These are phyloP conservation scores for Pseudochromis fuscus DNA, from an alignment of 2,797 vertebrate genomes.

Conservation along the genomic window DNA sequence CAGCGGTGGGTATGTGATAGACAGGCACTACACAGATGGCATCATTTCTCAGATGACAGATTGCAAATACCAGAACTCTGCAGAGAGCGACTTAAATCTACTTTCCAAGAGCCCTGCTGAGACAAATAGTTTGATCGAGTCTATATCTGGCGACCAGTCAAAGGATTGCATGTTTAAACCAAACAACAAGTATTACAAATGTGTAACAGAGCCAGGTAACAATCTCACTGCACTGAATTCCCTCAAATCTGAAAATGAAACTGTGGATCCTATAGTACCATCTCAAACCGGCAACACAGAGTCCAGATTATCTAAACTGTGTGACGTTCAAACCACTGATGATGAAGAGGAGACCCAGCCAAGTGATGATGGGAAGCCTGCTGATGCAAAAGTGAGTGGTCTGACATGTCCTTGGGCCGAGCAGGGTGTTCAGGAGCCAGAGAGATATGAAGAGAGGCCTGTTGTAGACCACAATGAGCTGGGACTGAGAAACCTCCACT, in stretches of 20 bases:
- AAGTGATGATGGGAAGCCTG: slow-evolving; percentile 39
- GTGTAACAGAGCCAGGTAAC: slow-evolving; percentile 40
- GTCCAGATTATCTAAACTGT: slow-evolving; percentile 73
- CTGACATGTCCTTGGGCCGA: slow-evolving; percentile 61
- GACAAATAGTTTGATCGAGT: slow-evolving; percentile 62
- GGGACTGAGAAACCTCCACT: slow-evolving; percentile 81
- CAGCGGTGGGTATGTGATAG: slow-evolving; percentile 59
- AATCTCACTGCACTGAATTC: slow-evolving; percentile 50
- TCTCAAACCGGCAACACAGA: slow-evolving; percentile 58
- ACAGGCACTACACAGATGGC: slow-evolving; percentile 70
- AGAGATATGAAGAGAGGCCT: slow-evolving; percentile 43
- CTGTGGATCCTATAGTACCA: slow-evolving; percentile 40
- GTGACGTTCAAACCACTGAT: slow-evolving; percentile 63
- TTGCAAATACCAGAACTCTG: slow-evolving; percentile 61
- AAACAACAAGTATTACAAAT: slow-evolving; percentile 58
- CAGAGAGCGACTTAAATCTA: slow-evolving; percentile 61
- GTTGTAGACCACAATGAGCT: slow-evolving; percentile 81
- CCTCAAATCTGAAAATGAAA: slow-evolving; percentile 55
- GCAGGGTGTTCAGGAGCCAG: slow-evolving; percentile 38
- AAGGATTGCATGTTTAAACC: slow-evolving; percentile 49
- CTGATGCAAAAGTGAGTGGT: slow-evolving; percentile 44
- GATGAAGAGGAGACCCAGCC: slow-evolving; percentile 32
- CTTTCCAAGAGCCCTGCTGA: slow-evolving; percentile 63
- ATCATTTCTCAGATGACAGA: slow-evolving; percentile 76
- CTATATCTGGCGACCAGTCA: slow-evolving; percentile 51